phyloP scores from a whole-genome alignment of 2,888 invertebrate species.

The Unio pictorum region DNA sequence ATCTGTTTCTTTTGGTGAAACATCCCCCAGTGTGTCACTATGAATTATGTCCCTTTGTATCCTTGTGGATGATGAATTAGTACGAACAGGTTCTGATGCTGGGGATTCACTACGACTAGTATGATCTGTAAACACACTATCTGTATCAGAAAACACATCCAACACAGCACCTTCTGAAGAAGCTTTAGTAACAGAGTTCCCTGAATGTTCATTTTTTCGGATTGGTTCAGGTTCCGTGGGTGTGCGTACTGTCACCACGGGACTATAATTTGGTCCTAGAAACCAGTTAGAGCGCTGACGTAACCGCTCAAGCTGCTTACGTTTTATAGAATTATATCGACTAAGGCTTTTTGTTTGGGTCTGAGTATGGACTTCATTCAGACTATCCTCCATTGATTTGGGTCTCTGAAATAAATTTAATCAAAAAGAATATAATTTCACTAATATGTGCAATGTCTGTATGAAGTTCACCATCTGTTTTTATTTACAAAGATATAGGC shows the following conservation, averaged over 20 bases:
- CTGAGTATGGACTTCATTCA: slow-evolving; percentile 54
- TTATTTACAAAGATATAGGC: too few relatives aligned
- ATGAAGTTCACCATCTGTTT: too few relatives aligned
- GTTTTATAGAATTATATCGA: slow-evolving; percentile 69
- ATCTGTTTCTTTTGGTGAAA: slow-evolving; percentile 42
- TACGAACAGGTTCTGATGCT: slow-evolving; percentile 59
- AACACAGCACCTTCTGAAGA: slow-evolving; percentile 63
- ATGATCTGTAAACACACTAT: slow-evolving; percentile 62
- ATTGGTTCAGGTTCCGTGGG: slow-evolving; percentile 31
- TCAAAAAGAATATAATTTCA: slow-evolving; percentile 6
- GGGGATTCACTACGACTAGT: slow-evolving; percentile 64
- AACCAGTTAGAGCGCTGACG: slow-evolving; percentile 98
- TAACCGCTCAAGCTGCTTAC: slow-evolving; percentile 95
- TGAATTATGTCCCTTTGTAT: slow-evolving; percentile 58
- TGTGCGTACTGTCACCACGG: slow-evolving; percentile 11
- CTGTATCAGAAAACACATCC: slow-evolving; percentile 58
- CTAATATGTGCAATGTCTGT: too few relatives aligned
- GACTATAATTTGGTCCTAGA: slow-evolving; percentile 73
- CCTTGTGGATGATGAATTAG: slow-evolving; percentile 42
- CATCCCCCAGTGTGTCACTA: slow-evolving; percentile 58
- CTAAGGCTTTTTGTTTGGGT: slow-evolving; percentile 60
- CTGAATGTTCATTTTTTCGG: slow-evolving; percentile 46
- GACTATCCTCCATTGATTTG: slow-evolving; percentile 63
- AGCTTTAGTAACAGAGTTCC: slow-evolving; percentile 60
- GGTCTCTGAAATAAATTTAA: slow-evolving; percentile 51